A percentile compares a stretch with the other conserved stretches of the same genome.
These are phyloP conservation scores for Eristalis pertinax DNA, from an alignment of 2,888 invertebrate genomes.

Conservation along the genomic window DNA sequence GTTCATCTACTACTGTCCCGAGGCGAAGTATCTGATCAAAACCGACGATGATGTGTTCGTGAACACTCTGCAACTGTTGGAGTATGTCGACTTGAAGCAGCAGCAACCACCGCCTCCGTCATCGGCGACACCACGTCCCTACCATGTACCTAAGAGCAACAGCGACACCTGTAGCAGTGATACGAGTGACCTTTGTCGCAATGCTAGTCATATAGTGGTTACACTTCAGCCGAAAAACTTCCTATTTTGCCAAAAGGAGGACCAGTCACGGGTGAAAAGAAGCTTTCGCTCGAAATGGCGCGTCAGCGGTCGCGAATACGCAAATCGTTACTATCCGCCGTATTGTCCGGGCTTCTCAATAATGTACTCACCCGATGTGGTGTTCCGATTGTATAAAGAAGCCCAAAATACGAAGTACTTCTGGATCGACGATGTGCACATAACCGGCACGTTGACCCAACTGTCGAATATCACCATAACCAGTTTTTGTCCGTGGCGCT, in stretches of 20 bases:
- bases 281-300: constrained; percentile 89
- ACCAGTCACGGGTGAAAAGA: constrained; percentile 83
- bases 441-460: constrained; percentile 86
- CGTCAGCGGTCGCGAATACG: constrained; percentile 87
- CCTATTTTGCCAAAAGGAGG: constrained; percentile 85
- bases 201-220: constrained; percentile 68
- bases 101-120: constrained; percentile 35
- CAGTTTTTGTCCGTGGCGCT: constrained; percentile 75
- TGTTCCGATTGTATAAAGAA: constrained; percentile 83
- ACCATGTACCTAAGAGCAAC: constrained; percentile 52
- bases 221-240: constrained; percentile 82
- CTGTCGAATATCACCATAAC: constrained; percentile 82
- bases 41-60: constrained; percentile 91
- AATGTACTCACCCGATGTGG: constrained; percentile 86
- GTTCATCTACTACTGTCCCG: constrained; percentile 87
- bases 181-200: constrained; percentile 42
- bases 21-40: constrained; percentile 87
- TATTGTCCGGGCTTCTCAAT: constrained; percentile 90
- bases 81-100: constrained; percentile 80
- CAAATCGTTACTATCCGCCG: constrained; percentile 85
- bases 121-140: constrained; percentile 56
- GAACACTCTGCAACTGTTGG: constrained; percentile 85
- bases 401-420: constrained; percentile 87
- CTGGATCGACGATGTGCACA: constrained; percentile 92
- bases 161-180: constrained; percentile 44